Evolutionary conservation across 2,888 invertebrate genomes (phyloP), one percentile per base, ranked within the genome.

Genomic region (Apoderus coryli): DNA sequence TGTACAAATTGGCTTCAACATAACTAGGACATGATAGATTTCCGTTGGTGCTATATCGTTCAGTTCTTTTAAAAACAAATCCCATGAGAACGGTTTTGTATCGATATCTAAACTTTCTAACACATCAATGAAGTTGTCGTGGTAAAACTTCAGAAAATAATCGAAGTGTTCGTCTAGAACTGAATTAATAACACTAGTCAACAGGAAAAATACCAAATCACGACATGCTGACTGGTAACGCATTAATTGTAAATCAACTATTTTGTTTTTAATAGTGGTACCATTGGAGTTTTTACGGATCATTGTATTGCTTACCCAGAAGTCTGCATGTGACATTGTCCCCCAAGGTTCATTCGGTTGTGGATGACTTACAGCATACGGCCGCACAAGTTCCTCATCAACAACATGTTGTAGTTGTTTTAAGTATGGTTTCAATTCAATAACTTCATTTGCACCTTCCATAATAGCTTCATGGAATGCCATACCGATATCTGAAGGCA

Each of bases 231-330:
- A 67, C 19, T 60, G 54, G 33, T 64, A 66, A 9, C 60, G 47
- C 23, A 66, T 63, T 14, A 67, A 57, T 48, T 72, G 72, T 34
- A 70, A 64, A 42, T 72, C 72, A 1, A 72, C 57, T 25, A 72
- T 60, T 50, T 69, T 72, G 3, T 69, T 48, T 34, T 60, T 57
- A 1, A 54, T 45, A 0, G 65, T 59, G n/a, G 48, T 43, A 3
- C 60, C 60, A 3, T 42, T 43, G 44, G 60, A 51, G 49, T 67
- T 59, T 31, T 58, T 56, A 31, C 59, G 52, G 9, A 71, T 52
- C 61, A 72, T 63, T 2, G 71, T 57, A 39, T 72, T 72, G 44
- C 70, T 72, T 9, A 65, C 63, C 72, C 72, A 72, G 29, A 67
- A 59, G 46, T 72, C 72, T 1, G 59, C 54, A 39, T 72, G 72